Conservation (phyloP, 2,888 invertebrate species). For the Poecilobothrus nobilitatus region DNA sequence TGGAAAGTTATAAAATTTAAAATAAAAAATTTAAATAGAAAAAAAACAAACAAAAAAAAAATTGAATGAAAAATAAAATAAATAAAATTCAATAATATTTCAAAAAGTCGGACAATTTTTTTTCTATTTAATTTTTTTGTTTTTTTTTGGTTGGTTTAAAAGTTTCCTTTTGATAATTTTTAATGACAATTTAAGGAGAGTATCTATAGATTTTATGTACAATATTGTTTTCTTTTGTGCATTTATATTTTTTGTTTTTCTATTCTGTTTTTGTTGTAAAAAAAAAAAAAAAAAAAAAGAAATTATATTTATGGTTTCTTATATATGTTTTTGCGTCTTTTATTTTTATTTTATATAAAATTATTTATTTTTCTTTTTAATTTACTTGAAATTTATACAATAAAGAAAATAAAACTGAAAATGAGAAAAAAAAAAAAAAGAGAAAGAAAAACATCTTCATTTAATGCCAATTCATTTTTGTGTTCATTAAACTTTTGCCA, state of each 20-base stretch:
- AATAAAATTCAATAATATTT: not conserved
- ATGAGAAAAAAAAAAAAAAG: not conserved
- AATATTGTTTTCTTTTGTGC: not conserved
- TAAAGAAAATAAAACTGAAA: too few relatives aligned
- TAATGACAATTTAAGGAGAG: not conserved
- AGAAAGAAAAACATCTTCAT: not conserved
- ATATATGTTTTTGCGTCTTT: not conserved
- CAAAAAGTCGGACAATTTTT: not conserved
- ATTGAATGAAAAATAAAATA: not conserved
- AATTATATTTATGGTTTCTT: not conserved
- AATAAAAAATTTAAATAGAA: conserved; percentile 1
- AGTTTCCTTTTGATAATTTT: conserved; percentile 3
- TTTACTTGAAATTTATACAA: conserved; percentile 2
- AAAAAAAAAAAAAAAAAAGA: too few relatives aligned
- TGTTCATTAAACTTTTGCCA: conserved; percentile 6
- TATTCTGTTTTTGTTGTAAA: too few relatives aligned
- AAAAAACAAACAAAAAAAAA: too few relatives aligned
- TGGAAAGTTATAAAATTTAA: not conserved
- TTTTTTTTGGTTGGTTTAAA: not conserved
- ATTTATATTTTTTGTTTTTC: not conserved
- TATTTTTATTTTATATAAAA: not conserved
- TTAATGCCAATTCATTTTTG: conserved; percentile 1
- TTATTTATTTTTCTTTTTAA: not conserved
- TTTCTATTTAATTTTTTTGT: too few relatives aligned
- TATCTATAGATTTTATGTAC: not conserved